Evolutionary conservation across 1,140 invertebrate species (phyloP), one percentile per base, ranked within the genome.

Genomic region (Lithobius niger): DNA sequence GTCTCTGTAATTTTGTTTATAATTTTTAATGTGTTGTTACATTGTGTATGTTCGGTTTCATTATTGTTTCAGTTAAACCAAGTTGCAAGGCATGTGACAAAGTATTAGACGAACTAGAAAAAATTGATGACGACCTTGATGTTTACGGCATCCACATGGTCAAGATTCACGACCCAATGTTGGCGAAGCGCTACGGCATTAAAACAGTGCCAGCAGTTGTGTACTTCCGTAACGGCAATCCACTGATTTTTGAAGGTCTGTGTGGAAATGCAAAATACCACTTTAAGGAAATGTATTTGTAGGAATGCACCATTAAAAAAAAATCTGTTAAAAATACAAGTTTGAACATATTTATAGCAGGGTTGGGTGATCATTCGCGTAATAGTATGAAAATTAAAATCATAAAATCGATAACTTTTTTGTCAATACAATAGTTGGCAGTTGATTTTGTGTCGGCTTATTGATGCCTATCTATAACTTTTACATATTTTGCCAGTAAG

Each of bases 91-190:
- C 93, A 59, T 95, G 91, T 69, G 89, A 94, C 66, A 81, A 87
- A 65, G 90, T 92, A 63, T 72, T 95, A 21, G 85, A 89, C 64
- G 88, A 86, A 56, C 68, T 95, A 54, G 91, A 94, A 69, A 82
- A 84, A 55, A 87, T 95, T 59, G 90, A 94, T 66, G 89, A 94
- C 65, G 89, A 95, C 67, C 89, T 86, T 66, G 90, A 94, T 66
- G 80, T 88, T 0, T 94, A 88, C 68, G 90, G 90, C 31, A 94
- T 95, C 62, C 88, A 93, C 63, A 82, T 96, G 80, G 91, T 96
- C 0, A 89, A 92, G 68, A 92, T 95, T 64, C 86, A 90, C 69
- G 91, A 95, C 73, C 83, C 86, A 0, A 85, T 88, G 64, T 67
- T 94, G 54, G 88, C 88, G 2, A 91, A 91, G 64, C 77, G 89